Percentiles rank a stretch among this genome's conserved stretches.
Evolutionary conservation across 2,888 invertebrate genomes (phyloP).

Genomic region (Mactromeris polynyma): DNA sequence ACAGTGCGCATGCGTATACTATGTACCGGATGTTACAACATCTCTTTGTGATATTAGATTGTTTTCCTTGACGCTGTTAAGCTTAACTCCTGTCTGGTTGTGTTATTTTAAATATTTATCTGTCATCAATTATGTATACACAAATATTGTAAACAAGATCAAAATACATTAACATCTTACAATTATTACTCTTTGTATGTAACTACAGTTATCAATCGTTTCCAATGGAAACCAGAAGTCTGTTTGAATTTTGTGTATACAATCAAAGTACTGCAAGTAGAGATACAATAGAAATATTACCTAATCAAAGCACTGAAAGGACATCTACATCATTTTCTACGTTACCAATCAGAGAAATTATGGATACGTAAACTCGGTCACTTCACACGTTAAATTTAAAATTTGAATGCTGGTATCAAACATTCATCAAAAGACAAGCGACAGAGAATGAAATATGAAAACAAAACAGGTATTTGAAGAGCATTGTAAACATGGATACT

Average conservation of each 20-base stretch:
- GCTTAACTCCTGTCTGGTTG: not conserved
- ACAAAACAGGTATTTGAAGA: no score
- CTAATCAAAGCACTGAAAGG: not conserved
- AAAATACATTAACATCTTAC: slow-evolving; percentile 10
- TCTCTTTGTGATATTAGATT: slow-evolving; percentile 6
- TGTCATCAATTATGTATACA: slow-evolving; percentile 1
- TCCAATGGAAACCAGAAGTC: not conserved
- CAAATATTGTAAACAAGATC: slow-evolving; percentile 6
- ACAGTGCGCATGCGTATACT: not conserved
- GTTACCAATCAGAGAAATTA: no score
- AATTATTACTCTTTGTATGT: not conserved
- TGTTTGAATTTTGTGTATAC: no score
- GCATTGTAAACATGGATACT: no score
- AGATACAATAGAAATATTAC: not conserved
- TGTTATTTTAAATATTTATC: not conserved
- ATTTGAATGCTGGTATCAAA: no score
- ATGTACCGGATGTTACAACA: not conserved
- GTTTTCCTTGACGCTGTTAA: slow-evolving; percentile 4
- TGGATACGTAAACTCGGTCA: no score
- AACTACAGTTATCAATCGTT: not conserved
- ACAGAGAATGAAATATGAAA: no score
- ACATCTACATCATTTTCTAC: not conserved
- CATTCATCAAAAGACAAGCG: no score
- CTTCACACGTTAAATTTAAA: no score
- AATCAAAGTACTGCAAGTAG: not conserved